Evolutionary conservation across 2,888 invertebrate species (phyloP), one percentile per base, ranked within the genome.

Genomic region (Marasmarcha lunaedactyla): DNA sequence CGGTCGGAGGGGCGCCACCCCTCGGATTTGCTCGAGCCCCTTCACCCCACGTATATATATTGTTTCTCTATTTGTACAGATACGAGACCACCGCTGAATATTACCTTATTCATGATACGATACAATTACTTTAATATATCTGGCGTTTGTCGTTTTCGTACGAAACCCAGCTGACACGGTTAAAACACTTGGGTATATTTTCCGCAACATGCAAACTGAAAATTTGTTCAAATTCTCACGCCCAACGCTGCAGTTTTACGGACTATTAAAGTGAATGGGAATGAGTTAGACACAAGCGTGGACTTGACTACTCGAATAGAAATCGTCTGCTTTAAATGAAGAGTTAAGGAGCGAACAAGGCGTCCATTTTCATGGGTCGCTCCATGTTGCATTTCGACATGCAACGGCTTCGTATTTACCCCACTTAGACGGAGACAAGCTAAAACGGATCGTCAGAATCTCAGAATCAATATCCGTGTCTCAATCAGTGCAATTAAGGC

Each of bases 381-480:
- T 70, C 68, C 66, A 66, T 70, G 68, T 62, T 59, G 68, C 64
- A 59, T 59, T 60, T 57, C 55, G 57, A 50, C 57, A 51, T 54
- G 46, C 45, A 49, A 43, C 41, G 47, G 46, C 30, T 30, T n/a
- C 30, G 4, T 11, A 46, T 46, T 47, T 34, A 43, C 43, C 40
- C 45, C 47, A 49, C 43, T n/a, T 47, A 40, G 39, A 41, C 44
- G 40, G 40, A 41, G 44, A 46, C 42, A 39, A 33, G 20, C 25
- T 36, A 15, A 36, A 27, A 39, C 20, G n/a, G n/a, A 38, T 30
- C 30, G 11, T n/a, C 4, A 30, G n/a, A 9, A 71, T 72, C 74
- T 70, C 71, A 46, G 69, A 79, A 81, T 78, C 81, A 74, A 81
- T 81, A 79, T 77, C 76, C 71, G 70, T 77, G 77, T 79, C 76